Percentiles rank a stretch among this genome's conserved stretches.
Conservation (phyloP, 2,888 invertebrate genomes). For the Drepanosiphum platanoidis region DNA sequence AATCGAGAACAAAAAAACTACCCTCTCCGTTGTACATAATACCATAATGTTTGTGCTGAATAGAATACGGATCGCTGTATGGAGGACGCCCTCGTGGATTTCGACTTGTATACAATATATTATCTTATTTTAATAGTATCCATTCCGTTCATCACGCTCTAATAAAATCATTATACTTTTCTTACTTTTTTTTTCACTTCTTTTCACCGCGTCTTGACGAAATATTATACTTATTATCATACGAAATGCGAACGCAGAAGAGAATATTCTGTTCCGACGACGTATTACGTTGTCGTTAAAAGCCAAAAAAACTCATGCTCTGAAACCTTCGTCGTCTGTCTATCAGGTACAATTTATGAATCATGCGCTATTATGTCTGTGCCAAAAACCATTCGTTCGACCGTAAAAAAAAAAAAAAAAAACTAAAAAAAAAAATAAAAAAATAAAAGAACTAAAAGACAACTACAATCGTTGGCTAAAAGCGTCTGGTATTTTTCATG, state of each 20-base stretch:
- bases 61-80: too few species aligned
- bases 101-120: too few species aligned
- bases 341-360: slow-evolving; percentile 50
- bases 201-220: too few species aligned
- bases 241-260: slow-evolving; percentile 12
- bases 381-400: slow-evolving; percentile 49
- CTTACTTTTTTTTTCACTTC: too few species aligned
- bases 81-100: too few species aligned
- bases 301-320: slow-evolving; percentile 47
- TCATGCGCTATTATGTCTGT: slow-evolving; percentile 10
- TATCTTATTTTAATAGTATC: too few species aligned
- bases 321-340: slow-evolving; percentile 27
- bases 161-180: too few species aligned
- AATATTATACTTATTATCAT: neutral
- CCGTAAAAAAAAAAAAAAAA: neutral
- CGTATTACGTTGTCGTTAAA: slow-evolving; percentile 7
- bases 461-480: neutral
- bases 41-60: too few species aligned
- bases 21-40: too few species aligned
- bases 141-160: too few species aligned
- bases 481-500: slow-evolving; percentile 30
- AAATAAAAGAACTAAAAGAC: neutral
- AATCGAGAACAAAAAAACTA: too few species aligned
- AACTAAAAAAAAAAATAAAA: neutral
- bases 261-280: neutral